Evolutionary conservation across 2,888 invertebrate genomes (phyloP), one percentile per base, ranked within the genome.

Genomic region (Heliconius sara): DNA sequence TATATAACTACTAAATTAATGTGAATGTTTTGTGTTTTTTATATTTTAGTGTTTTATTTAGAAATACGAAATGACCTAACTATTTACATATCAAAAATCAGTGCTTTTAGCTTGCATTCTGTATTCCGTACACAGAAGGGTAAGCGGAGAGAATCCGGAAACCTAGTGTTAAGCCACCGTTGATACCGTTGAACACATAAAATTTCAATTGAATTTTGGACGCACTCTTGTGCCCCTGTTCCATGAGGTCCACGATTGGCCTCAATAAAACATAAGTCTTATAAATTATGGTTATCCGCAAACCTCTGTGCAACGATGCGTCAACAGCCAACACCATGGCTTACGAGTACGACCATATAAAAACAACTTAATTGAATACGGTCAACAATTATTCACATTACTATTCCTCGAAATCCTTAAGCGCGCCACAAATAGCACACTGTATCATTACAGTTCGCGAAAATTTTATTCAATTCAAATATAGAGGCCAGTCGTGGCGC

Each of bases 281-380:
- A 72, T 75, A 80, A 76, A 67, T 78, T 68, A 70, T 52, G 72
- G 70, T 43, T 66, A 70, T 74, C 70, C 63, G n/a, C 76, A 60
- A 34, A 65, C 75, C 71, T 60, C 60, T 30, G 34, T 27, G 67
- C 34, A 73, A 60, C 39, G 78, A 79, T 77, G 82, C 82, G 82
- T 82, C 78, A 83, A 81, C 79, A 43, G 82, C 81, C 76, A 81
- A 81, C 79, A 60, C 71, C 67, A 68, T 76, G 78, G 76, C 74
- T 79, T 80, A 81, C 77, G 81, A 76, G 60, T 77, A 67, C 71
- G 74, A 73, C 72, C 70, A 63, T 73, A 76, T 74, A 79, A 81
- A 79, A 78, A 34, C 60, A 65, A 68, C 57, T 79, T 67, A 74
- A 75, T 78, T 47, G 77, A 74, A 60, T 79, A 30, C 43, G 60